Percentiles rank a stretch among this genome's conserved stretches.
phyloP scores from a whole-genome alignment of 2,113 vertebrate genomes.

The Apteryx owenii region DNA sequence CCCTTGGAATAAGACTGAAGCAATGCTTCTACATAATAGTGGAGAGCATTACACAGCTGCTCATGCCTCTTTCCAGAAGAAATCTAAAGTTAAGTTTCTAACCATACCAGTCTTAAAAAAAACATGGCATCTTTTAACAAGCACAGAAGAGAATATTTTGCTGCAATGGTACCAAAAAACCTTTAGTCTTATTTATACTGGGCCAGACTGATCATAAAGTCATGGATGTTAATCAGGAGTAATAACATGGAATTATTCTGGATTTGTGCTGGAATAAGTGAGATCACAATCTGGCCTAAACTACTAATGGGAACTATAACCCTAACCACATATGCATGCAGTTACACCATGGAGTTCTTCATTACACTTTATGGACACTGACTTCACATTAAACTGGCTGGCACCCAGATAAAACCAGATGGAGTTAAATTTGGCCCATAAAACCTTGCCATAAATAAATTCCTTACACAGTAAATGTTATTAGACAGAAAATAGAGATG shows the following conservation, averaged over 20 bases:
- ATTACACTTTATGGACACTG: conserved; percentile 57
- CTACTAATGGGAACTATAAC: conserved; percentile 36
- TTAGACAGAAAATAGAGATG: conserved; percentile 43
- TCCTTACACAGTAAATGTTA: conserved; percentile 34
- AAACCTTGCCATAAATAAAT: conserved; percentile 46
- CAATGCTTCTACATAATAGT: not conserved
- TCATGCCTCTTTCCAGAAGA: conserved; percentile 15
- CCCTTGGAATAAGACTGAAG: not conserved
- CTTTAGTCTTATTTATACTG: not conserved
- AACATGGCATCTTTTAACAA: not conserved
- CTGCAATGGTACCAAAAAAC: conserved; percentile 3
- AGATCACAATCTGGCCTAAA: conserved; percentile 61
- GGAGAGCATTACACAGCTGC: not conserved
- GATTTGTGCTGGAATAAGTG: conserved; percentile 63
- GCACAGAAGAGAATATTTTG: not conserved
- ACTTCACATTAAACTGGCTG: conserved; percentile 50
- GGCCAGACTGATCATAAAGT: conserved; percentile 14
- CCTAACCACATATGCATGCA: conserved; percentile 18
- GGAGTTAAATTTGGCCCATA: conserved; percentile 39
- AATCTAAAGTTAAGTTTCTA: conserved; percentile 25
- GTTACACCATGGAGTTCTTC: conserved; percentile 34
- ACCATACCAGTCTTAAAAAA: not conserved
- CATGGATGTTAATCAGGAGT: conserved; percentile 17
- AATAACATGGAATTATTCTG: conserved; percentile 29
- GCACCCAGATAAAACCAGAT: conserved; percentile 35